phyloP scores from a whole-genome alignment of 2,113 vertebrate species.

The Mobula hypostoma region DNA sequence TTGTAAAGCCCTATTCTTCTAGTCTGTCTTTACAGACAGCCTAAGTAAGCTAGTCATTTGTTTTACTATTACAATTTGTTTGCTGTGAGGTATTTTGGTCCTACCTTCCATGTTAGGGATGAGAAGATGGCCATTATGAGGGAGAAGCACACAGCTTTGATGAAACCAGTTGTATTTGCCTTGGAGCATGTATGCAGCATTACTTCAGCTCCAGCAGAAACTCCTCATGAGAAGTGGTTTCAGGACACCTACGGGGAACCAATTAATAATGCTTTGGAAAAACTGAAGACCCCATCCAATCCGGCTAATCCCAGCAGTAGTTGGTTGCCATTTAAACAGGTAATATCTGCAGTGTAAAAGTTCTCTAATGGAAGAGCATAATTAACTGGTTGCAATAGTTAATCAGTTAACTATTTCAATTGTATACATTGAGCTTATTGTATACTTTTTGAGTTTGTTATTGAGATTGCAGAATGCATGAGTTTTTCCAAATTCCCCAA shows the following conservation, averaged over 20 bases:
- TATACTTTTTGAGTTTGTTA: background rate
- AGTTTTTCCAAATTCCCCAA: background rate
- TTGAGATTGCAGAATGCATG: background rate
- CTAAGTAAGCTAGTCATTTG: background rate
- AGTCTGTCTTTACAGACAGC: no score
- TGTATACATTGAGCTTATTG: background rate
- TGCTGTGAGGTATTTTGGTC: background rate
- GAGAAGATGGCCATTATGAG: slow-evolving; percentile 97
- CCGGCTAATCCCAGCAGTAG: slow-evolving; percentile 92
- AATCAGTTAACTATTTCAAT: background rate
- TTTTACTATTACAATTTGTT: background rate
- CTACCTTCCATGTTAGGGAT: slow-evolving; percentile 60
- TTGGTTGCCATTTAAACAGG: slow-evolving; percentile 97
- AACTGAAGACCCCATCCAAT: slow-evolving; percentile 79
- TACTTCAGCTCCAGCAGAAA: slow-evolving; percentile 82
- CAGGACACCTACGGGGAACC: slow-evolving; percentile 87
- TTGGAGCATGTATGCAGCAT: slow-evolving; percentile 91
- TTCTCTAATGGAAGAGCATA: background rate
- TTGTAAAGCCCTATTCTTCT: background rate
- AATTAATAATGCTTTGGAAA: slow-evolving; percentile 79
- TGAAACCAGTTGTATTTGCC: slow-evolving; percentile 95
- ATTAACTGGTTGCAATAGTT: background rate
- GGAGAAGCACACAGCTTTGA: slow-evolving; percentile 91
- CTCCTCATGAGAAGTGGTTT: slow-evolving; percentile 95
- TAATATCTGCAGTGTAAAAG: slow-evolving; percentile 42